phyloP scores from a whole-genome alignment of 1,140 invertebrate genomes.

The Achatina immaculata region DNA sequence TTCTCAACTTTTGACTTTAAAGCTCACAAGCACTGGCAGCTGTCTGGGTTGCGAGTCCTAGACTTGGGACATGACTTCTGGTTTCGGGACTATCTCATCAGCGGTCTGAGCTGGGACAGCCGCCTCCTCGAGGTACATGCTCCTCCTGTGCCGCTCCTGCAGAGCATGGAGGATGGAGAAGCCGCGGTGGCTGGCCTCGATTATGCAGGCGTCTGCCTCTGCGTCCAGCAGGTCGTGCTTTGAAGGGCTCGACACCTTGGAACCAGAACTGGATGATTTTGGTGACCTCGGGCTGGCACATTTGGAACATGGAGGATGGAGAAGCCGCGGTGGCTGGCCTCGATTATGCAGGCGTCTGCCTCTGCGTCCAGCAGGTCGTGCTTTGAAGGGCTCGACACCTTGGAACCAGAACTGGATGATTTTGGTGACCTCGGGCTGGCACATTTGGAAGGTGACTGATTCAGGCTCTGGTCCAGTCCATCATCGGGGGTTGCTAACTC shows the following conservation, averaged over 20 bases:
- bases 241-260: not conserved
- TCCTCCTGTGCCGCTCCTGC: conserved; percentile 32
- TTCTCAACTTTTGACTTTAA: conserved; percentile 3
- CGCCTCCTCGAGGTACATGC: conserved; percentile 34
- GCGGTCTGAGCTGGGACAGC: not conserved
- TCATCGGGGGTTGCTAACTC: conserved; percentile 29
- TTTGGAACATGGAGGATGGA: conserved; percentile 22
- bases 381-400: conserved; percentile 2
- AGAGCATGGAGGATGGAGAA: conserved; percentile 32
- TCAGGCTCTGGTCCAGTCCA: not conserved
- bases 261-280: not conserved
- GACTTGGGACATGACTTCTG: conserved; percentile 17
- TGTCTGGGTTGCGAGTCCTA: not conserved
- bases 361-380: conserved; percentile 21
- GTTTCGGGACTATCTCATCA: not conserved
- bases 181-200: conserved; percentile 29
- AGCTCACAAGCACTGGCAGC: not conserved
- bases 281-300: not conserved
- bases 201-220: conserved; percentile 23
- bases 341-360: conserved; percentile 27
- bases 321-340: conserved; percentile 30
- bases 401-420: not conserved
- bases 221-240: conserved; percentile 24
- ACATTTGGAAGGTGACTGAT: not conserved
- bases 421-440: not conserved